Evolutionary conservation across 2,797 vertebrate species (phyloP).

Genomic region (Acropternis orthonyx): DNA sequence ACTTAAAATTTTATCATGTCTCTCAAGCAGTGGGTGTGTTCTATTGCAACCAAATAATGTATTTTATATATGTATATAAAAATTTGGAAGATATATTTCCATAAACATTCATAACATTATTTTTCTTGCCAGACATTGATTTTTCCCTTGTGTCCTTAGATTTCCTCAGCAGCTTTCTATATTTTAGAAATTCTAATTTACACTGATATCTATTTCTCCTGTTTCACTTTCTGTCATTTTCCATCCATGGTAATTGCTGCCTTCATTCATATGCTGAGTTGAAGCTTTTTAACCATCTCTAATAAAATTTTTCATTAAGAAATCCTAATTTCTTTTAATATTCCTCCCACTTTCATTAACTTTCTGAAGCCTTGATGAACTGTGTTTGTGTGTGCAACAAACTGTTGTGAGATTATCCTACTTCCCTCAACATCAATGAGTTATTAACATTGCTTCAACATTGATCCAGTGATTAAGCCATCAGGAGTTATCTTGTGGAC

Average conservation of each 20-base stretch:
- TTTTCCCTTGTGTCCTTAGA: background rate
- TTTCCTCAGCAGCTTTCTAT: background rate
- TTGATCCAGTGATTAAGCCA: background rate
- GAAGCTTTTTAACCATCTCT: background rate
- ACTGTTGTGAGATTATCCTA: background rate
- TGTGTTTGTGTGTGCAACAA: background rate
- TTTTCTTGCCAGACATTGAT: background rate
- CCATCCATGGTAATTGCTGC: background rate
- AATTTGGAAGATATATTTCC: background rate
- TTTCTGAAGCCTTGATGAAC: background rate
- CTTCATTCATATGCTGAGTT: background rate
- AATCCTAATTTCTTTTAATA: background rate
- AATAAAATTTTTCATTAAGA: background rate
- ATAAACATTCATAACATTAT: background rate
- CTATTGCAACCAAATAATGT: background rate
- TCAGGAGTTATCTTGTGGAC: background rate
- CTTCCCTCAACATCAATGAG: background rate
- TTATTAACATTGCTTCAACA: background rate
- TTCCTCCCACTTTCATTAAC: background rate
- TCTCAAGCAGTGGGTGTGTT: background rate
- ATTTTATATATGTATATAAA: background rate
- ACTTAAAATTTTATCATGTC: background rate
- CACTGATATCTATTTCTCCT: background rate
- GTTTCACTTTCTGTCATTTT: background rate
- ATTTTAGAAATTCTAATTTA: slow-evolving; percentile 7